Evolutionary conservation across 2,797 vertebrate genomes (phyloP).

Genomic region (Enteromius trimaculatus): DNA sequence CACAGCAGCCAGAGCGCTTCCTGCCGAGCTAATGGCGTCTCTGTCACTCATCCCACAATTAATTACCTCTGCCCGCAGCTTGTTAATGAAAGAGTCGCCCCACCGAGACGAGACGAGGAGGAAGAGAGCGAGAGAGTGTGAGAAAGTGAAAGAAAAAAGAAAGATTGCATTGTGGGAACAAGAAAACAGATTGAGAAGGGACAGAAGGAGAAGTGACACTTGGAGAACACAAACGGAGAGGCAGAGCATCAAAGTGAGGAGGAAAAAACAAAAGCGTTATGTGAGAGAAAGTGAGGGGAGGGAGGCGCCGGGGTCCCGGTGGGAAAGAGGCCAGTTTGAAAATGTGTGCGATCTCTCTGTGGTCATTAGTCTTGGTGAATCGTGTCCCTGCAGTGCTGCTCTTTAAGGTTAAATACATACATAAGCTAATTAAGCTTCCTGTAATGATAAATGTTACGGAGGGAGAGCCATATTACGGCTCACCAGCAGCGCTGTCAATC

Average conservation of each 20-base stretch:
- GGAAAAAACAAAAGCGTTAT: neutral
- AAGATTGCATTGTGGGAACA: constrained; percentile 19
- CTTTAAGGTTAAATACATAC: constrained; percentile 66
- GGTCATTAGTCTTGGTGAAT: constrained; percentile 57
- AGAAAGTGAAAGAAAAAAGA: constrained; percentile 21
- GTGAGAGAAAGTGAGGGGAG: constrained; percentile 2
- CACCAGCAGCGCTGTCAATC: constrained; percentile 43
- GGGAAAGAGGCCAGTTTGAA: constrained; percentile 53
- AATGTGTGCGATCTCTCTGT: constrained; percentile 43
- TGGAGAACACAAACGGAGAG: constrained; percentile 5
- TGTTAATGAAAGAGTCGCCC: constrained; percentile 65
- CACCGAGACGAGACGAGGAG: constrained; percentile 50
- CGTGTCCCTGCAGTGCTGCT: constrained; percentile 57
- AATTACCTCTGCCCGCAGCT: constrained; percentile 60
- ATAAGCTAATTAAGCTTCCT: constrained; percentile 63
- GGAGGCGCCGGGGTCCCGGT: constrained; percentile 33
- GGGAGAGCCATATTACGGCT: constrained; percentile 44
- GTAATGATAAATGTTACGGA: constrained; percentile 61
- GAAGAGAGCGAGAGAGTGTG: constrained; percentile 25
- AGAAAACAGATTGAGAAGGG: constrained; percentile 15
- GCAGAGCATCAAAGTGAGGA: constrained; percentile 31
- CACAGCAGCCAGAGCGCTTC: constrained; percentile 54
- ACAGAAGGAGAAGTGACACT: constrained; percentile 17
- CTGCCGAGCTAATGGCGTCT: constrained; percentile 64
- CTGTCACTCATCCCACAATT: constrained; percentile 68